A percentile compares a stretch with the other conserved stretches of the same genome.
Conservation (phyloP, 1,140 invertebrate genomes). For the Ceratina calcarata region DNA sequence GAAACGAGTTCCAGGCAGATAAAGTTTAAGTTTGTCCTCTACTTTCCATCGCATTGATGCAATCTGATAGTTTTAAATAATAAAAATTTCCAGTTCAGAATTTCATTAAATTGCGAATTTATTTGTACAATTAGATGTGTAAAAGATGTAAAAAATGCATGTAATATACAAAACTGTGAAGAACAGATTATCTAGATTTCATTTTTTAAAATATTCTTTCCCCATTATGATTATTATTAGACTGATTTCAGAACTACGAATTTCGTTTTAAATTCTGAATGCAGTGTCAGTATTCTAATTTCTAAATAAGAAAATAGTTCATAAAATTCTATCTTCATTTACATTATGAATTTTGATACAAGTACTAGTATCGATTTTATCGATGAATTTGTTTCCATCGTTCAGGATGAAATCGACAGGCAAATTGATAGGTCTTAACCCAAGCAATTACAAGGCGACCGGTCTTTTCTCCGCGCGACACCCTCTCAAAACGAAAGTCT, state of each 20-base stretch:
- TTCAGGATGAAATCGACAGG: neutral
- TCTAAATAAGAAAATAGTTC: no score
- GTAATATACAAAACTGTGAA: neutral
- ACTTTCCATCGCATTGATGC: no score
- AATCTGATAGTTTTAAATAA: no score
- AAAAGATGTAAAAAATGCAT: neutral
- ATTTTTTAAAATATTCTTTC: no score
- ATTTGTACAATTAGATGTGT: neutral
- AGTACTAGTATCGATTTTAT: neutral
- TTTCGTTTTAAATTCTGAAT: no score
- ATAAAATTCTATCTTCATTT: no score
- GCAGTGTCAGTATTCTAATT: no score
- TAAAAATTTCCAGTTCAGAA: no score
- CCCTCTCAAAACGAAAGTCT: conserved; percentile 54
- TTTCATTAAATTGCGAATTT: neutral
- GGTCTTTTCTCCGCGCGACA: conserved; percentile 22
- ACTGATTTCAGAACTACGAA: no score
- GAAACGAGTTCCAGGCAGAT: no score
- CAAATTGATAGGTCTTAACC: neutral
- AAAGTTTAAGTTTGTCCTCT: no score
- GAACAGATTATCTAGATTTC: neutral
- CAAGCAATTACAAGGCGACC: neutral
- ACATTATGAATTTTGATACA: neutral
- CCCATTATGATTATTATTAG: no score
- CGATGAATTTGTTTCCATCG: neutral